phyloP scores from a whole-genome alignment of 2,113 vertebrate species.

The Vulpes lagopus region DNA sequence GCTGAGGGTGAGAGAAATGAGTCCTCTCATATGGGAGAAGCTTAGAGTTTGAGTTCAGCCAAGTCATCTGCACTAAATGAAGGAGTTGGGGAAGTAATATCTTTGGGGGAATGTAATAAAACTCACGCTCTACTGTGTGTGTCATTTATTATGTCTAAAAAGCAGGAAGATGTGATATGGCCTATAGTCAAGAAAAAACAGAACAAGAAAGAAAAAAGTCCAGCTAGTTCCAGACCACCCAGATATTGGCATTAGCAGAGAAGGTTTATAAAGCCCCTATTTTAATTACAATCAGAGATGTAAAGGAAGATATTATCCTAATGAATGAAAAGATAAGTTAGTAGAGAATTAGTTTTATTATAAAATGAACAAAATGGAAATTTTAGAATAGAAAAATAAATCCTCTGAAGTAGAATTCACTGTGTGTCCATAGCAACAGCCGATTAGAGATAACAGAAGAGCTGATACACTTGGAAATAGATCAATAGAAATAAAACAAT shows the following conservation, averaged over 20 bases:
- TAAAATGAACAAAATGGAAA: not conserved
- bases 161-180: not conserved
- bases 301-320: slow-evolving; percentile 2
- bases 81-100: not conserved
- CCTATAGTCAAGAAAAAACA: not conserved
- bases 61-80: not conserved
- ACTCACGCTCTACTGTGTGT: not conserved
- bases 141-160: not conserved
- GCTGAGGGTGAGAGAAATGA: not conserved
- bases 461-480: not conserved
- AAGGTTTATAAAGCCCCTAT: not conserved
- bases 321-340: not conserved
- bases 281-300: not conserved
- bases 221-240: not conserved
- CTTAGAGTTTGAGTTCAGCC: not conserved
- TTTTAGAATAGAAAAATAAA: slow-evolving; percentile 21
- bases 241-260: not conserved
- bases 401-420: not conserved
- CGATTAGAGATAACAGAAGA: not conserved
- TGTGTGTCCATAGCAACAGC: not conserved
- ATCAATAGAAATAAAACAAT: not conserved
- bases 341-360: not conserved
- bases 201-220: not conserved
- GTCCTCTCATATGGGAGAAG: not conserved
- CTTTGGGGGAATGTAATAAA: not conserved